Conservation (phyloP, 2,113 vertebrate species). For the Dromiciops gliroides region DNA sequence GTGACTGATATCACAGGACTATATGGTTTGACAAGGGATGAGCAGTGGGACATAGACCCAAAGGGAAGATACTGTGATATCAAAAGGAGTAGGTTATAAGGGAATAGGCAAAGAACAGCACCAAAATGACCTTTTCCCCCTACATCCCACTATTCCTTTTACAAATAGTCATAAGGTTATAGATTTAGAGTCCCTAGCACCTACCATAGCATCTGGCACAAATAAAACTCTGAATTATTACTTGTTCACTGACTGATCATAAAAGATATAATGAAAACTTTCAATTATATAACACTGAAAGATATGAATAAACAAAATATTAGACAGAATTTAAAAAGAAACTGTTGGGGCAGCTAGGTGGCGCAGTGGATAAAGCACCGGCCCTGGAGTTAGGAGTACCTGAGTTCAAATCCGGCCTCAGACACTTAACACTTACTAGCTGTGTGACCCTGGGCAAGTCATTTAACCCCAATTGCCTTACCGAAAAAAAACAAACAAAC, state of each 20-base stretch:
- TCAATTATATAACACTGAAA: neutral
- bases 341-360: too few relatives aligned
- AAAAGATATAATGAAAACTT: neutral
- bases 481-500: too few relatives aligned
- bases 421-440: too few relatives aligned
- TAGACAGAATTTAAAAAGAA: neutral
- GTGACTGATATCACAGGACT: neutral
- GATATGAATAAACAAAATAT: neutral
- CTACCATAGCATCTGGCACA: neutral
- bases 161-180: neutral
- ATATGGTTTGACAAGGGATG: neutral
- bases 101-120: neutral
- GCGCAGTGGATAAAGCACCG: too few relatives aligned
- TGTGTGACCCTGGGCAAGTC: too few relatives aligned
- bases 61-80: neutral
- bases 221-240: neutral
- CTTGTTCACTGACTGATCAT: neutral
- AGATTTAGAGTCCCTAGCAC: neutral
- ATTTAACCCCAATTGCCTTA: too few relatives aligned
- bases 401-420: too few relatives aligned
- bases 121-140: neutral
- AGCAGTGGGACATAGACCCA: neutral
- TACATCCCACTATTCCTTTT: neutral
- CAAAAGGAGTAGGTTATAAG: neutral
- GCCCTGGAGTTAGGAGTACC: too few relatives aligned